Conservation (phyloP, 1,140 invertebrate genomes). For the Sitodiplosis mosellana region DNA sequence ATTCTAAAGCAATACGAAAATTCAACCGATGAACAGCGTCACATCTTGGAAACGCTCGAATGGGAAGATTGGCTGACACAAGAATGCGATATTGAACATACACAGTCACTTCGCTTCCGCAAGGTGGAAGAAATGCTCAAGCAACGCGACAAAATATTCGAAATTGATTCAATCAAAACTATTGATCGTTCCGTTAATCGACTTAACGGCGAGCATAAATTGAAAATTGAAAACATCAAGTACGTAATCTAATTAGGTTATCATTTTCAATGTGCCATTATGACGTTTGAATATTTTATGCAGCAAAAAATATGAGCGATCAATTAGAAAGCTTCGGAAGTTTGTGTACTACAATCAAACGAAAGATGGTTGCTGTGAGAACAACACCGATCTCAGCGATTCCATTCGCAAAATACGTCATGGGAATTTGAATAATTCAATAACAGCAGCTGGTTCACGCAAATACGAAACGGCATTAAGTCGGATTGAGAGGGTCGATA, state of each 20-base stretch:
- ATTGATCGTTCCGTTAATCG: constrained; percentile 21
- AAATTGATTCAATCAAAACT: constrained; percentile 22
- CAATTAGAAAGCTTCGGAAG: too few relatives aligned
- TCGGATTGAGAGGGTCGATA: constrained; percentile 16
- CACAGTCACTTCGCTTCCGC: constrained; percentile 33
- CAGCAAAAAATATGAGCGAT: too few relatives aligned
- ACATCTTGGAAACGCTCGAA: constrained; percentile 18
- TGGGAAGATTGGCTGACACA: constrained; percentile 22
- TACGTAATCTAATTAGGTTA: constrained; percentile 10
- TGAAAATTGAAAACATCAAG: constrained; percentile 22
- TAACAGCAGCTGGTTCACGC: too few relatives aligned
- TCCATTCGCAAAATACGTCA: too few relatives aligned
- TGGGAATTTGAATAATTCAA: too few relatives aligned
- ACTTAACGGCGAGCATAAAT: constrained; percentile 21
- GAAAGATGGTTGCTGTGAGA: too few relatives aligned
- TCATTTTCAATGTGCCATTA: constrained; percentile 15
- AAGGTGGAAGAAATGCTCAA: constrained; percentile 27
- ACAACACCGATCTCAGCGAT: too few relatives aligned
- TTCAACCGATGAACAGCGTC: constrained; percentile 5
- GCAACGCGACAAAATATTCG: constrained; percentile 19
- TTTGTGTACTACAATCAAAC: too few relatives aligned
- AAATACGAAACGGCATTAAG: too few relatives aligned
- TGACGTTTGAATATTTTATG: too few relatives aligned
- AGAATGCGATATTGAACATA: constrained; percentile 34
- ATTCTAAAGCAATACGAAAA: constrained; percentile 1